These are phyloP conservation scores for Sitophilus oryzae DNA, from an alignment of 1,140 invertebrate genomes.

Conservation along the genomic window DNA sequence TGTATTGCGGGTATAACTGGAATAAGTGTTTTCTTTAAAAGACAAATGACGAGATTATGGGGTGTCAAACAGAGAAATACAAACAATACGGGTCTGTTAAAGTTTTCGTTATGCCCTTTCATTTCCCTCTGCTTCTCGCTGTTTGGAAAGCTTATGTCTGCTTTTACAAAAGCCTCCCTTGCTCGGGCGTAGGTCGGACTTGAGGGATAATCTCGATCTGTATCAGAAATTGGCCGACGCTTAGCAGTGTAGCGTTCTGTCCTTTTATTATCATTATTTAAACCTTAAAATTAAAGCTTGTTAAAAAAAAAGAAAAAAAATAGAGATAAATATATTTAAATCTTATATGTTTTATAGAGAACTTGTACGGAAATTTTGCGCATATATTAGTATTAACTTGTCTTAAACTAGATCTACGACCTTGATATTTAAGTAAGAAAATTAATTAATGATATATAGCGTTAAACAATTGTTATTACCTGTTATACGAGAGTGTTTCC, in stretches of 20 bases:
- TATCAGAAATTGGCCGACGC: background rate
- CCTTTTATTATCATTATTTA: background rate
- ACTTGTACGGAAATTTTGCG: no score
- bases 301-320: background rate
- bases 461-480: no score
- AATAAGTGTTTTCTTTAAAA: background rate
- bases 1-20: no score
- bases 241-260: background rate
- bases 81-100: constrained; percentile 4
- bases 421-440: no score
- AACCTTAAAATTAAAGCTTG: background rate
- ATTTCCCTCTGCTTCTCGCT: no score
- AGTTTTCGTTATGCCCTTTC: no score
- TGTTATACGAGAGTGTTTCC: no score
- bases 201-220: constrained; percentile 1
- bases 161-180: background rate
- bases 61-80: constrained; percentile 3
- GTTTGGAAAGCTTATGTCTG: constrained; percentile 1
- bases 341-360: no score
- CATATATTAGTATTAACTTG: no score
- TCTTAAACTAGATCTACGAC: no score
- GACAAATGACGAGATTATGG: background rate
- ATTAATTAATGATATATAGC: no score
- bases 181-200: background rate
- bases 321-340: background rate